These are phyloP conservation scores for Sesia bembeciformis DNA, from an alignment of 2,888 invertebrate species.

Conservation along the genomic window DNA sequence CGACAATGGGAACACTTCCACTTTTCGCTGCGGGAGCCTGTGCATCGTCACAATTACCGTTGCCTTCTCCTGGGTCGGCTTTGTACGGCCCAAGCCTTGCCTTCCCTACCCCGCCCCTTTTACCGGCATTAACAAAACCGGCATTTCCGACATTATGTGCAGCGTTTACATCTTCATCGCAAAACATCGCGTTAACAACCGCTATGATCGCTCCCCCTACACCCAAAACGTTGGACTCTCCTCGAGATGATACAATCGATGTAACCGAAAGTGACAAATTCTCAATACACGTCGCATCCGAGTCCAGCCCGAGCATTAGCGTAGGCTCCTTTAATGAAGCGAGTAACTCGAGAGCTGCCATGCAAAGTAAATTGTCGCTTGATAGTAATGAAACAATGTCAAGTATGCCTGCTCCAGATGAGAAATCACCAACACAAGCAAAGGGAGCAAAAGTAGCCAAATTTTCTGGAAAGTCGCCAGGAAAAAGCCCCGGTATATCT, in stretches of 20 bases:
- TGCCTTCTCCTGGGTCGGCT: conserved; percentile 79
- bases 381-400: conserved; percentile 47
- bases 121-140: conserved; percentile 71
- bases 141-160: conserved; percentile 77
- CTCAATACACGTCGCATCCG: conserved; percentile 45
- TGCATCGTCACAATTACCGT: conserved; percentile 75
- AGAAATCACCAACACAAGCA: conserved; percentile 36
- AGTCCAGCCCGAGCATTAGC: conserved; percentile 53
- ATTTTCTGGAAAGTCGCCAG: conserved; percentile 79
- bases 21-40: conserved; percentile 72
- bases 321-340: conserved; percentile 49
- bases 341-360: conserved; percentile 30
- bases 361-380: conserved; percentile 36
- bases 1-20: conserved; percentile 73
- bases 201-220: conserved; percentile 84
- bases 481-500: conserved; percentile 80
- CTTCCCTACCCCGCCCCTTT: conserved; percentile 62
- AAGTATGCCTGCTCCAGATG: conserved; percentile 39
- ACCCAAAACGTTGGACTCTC: conserved; percentile 61
- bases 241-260: conserved; percentile 50
- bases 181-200: conserved; percentile 86
- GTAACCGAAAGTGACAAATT: conserved; percentile 49
- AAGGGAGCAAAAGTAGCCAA: conserved; percentile 74
- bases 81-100: conserved; percentile 76
- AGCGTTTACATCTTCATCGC: conserved; percentile 87